These are phyloP conservation scores for Leptodactylus fallax DNA, from an alignment of 2,797 vertebrate species.

Conservation along the genomic window DNA sequence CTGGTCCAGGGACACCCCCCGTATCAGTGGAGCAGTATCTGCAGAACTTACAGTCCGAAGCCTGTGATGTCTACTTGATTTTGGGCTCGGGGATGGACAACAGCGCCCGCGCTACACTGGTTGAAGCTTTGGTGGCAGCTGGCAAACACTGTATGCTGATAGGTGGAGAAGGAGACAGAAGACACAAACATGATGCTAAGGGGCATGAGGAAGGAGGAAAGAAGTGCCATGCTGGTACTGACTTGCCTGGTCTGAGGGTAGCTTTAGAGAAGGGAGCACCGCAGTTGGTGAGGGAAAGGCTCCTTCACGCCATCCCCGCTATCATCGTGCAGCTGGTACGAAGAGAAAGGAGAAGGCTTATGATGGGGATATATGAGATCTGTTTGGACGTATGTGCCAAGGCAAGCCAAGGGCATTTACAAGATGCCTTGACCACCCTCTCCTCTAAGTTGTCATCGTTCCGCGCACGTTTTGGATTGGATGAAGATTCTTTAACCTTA, in stretches of 20 bases:
- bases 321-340: constrained; percentile 60
- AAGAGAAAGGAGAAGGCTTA: constrained; percentile 54
- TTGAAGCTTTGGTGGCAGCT: constrained; percentile 61
- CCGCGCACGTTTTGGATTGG: constrained; percentile 45
- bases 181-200: constrained; percentile 9
- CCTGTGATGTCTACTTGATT: constrained; percentile 68
- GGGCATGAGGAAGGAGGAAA: constrained; percentile 8
- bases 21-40: constrained; percentile 64
- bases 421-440: background rate
- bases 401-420: background rate
- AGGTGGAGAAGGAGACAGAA: constrained; percentile 30
- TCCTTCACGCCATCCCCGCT: constrained; percentile 41
- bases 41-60: constrained; percentile 61
- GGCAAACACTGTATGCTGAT: constrained; percentile 65
- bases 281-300: constrained; percentile 46
- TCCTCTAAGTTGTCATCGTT: background rate
- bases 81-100: constrained; percentile 64
- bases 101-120: constrained; percentile 63
- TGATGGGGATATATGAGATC: constrained; percentile 58
- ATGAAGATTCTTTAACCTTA: constrained; percentile 15
- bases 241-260: constrained; percentile 51
- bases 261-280: constrained; percentile 46
- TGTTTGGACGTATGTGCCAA: constrained; percentile 52
- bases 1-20: constrained; percentile 64
- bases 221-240: constrained; percentile 20